Evolutionary conservation across 2,113 vertebrate species (phyloP).

Genomic region (Rhizomys pruinosus): DNA sequence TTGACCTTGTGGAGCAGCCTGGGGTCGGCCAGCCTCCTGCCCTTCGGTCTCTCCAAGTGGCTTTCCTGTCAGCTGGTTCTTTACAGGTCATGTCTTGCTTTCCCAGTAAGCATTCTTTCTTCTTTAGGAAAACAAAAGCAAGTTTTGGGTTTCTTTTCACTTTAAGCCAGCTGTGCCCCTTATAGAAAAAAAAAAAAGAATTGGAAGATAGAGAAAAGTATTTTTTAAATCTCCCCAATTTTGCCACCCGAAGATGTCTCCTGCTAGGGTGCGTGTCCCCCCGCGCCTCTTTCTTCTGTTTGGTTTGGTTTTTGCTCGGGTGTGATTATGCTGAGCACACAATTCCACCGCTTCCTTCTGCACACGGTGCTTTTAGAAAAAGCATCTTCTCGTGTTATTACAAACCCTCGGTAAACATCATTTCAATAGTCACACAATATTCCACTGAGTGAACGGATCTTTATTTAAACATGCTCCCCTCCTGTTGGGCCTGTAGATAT

Average conservation of each 20-base stretch:
- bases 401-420: conserved; percentile 73
- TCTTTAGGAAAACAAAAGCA: not conserved
- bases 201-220: conserved; percentile 38
- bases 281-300: not conserved
- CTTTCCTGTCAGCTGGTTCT: not conserved
- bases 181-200: conserved; percentile 34
- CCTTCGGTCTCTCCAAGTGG: not conserved
- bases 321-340: conserved; percentile 66
- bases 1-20: not conserved
- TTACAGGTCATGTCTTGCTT: not conserved
- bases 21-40: fast-evolving
- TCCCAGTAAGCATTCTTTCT: not conserved
- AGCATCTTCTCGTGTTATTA: conserved; percentile 67
- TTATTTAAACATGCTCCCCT: conserved; percentile 67
- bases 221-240: not conserved
- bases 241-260: not conserved
- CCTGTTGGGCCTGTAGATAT: conserved; percentile 16
- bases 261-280: not conserved
- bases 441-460: not conserved
- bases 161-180: not conserved
- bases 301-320: conserved; percentile 18
- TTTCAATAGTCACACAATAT: conserved; percentile 47
- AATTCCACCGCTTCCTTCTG: conserved; percentile 14
- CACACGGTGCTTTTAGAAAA: conserved; percentile 50
- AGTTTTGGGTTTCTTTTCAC: not conserved